These are phyloP conservation scores for Euwallacea similis DNA, from an alignment of 1,140 invertebrate species.

Conservation along the genomic window DNA sequence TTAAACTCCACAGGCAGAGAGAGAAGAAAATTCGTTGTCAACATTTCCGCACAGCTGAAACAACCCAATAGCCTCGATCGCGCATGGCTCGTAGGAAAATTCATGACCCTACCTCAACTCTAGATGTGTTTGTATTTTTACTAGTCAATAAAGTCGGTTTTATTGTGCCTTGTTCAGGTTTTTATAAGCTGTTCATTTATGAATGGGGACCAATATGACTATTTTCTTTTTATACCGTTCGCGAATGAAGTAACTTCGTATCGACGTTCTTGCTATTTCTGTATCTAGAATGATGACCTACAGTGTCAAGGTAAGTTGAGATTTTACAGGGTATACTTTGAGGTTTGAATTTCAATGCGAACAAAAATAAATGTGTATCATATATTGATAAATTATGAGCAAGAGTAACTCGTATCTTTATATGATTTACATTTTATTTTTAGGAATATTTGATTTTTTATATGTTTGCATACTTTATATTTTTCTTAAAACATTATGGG, in stretches of 20 bases:
- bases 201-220: background rate
- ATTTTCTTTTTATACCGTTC: background rate
- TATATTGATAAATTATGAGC: background rate
- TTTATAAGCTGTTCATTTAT: background rate
- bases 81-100: background rate
- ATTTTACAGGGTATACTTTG: background rate
- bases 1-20: no score
- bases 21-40: no score
- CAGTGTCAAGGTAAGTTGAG: background rate
- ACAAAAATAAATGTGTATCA: constrained; percentile 1
- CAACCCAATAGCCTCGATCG: background rate
- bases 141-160: background rate
- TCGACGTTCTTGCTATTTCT: background rate
- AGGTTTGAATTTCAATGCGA: no score
- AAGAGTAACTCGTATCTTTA: no score
- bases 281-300: background rate
- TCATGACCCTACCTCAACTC: constrained; percentile 1
- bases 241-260: background rate
- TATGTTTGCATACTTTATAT: background rate
- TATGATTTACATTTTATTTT: background rate
- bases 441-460: background rate
- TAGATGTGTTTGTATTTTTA: background rate
- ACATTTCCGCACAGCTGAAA: no score
- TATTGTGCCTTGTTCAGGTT: background rate
- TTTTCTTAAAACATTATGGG: background rate